Percentiles rank a stretch among this genome's conserved stretches.
These are phyloP conservation scores for Chelonus insularis DNA, from an alignment of 1,140 invertebrate genomes.

Conservation along the genomic window DNA sequence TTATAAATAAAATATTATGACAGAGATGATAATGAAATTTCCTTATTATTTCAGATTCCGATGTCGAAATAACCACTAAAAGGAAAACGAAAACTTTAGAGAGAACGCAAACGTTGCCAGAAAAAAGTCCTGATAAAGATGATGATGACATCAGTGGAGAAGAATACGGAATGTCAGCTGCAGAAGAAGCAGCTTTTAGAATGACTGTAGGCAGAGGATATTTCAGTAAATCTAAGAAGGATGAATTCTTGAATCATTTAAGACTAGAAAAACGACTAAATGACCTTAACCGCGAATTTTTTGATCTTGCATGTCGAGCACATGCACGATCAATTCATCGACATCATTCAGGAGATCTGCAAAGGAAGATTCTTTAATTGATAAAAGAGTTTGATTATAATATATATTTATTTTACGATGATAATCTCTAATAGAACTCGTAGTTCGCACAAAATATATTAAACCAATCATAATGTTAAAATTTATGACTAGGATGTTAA, in stretches of 20 bases:
- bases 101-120: conserved; percentile 1
- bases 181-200: conserved; percentile 46
- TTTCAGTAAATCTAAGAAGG: conserved; percentile 48
- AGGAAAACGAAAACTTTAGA: conserved; percentile 3
- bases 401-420: not conserved
- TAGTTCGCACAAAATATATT: too few relatives aligned
- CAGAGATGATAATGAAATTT: not conserved
- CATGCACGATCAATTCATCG: conserved; percentile 32
- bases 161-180: conserved; percentile 39
- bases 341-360: conserved; percentile 35
- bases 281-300: conserved; percentile 42
- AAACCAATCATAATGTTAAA: too few relatives aligned
- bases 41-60: conserved; percentile 28
- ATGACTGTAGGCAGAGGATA: conserved; percentile 46
- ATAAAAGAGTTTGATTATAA: not conserved
- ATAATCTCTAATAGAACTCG: too few relatives aligned
- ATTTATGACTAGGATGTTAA: too few relatives aligned
- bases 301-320: conserved; percentile 29
- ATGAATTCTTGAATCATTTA: conserved; percentile 48
- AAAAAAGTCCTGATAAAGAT: conserved; percentile 10
- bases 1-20: not conserved
- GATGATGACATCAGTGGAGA: conserved; percentile 16
- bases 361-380: conserved; percentile 26
- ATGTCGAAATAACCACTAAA: conserved; percentile 25
- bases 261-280: conserved; percentile 48